A percentile compares a stretch with the other conserved stretches of the same genome.
Evolutionary conservation across 2,888 invertebrate genomes (phyloP).

Genomic region (Tricholauxania praeusta): DNA sequence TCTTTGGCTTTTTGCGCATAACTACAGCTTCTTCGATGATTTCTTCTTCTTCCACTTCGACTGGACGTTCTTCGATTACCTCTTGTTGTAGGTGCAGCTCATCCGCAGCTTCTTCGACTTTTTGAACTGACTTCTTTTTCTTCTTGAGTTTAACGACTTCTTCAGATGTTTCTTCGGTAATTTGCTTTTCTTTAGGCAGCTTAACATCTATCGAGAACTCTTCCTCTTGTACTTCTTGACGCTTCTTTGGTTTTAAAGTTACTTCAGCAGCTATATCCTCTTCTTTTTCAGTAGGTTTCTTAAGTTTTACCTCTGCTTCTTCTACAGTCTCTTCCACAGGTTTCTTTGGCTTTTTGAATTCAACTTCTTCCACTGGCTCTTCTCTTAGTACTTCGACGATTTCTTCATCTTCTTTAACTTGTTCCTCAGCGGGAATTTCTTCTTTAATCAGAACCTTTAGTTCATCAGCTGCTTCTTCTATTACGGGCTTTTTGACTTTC

Average conservation of each 20-base stretch:
- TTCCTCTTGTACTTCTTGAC: constrained; percentile 59
- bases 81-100: constrained; percentile 62
- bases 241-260: constrained; percentile 63
- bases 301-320: constrained; percentile 58
- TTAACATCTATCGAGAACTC: constrained; percentile 62
- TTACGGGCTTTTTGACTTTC: constrained; percentile 43
- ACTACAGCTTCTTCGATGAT: constrained; percentile 64
- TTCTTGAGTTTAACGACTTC: constrained; percentile 62
- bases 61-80: constrained; percentile 65
- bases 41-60: constrained; percentile 72
- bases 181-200: constrained; percentile 56
- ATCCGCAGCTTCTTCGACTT: constrained; percentile 63
- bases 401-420: constrained; percentile 50
- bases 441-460: constrained; percentile 45
- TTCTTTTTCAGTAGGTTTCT: constrained; percentile 54
- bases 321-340: constrained; percentile 55
- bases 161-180: constrained; percentile 63
- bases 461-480: constrained; percentile 47
- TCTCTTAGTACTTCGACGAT: constrained; percentile 46
- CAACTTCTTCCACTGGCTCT: constrained; percentile 46
- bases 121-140: constrained; percentile 59
- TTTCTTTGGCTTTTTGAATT: constrained; percentile 53
- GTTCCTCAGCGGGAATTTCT: constrained; percentile 47
- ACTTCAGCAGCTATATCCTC: constrained; percentile 65
- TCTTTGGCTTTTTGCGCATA: constrained; percentile 59